Conservation (phyloP, 1,140 invertebrate species). For the Eciton burchellii region DNA sequence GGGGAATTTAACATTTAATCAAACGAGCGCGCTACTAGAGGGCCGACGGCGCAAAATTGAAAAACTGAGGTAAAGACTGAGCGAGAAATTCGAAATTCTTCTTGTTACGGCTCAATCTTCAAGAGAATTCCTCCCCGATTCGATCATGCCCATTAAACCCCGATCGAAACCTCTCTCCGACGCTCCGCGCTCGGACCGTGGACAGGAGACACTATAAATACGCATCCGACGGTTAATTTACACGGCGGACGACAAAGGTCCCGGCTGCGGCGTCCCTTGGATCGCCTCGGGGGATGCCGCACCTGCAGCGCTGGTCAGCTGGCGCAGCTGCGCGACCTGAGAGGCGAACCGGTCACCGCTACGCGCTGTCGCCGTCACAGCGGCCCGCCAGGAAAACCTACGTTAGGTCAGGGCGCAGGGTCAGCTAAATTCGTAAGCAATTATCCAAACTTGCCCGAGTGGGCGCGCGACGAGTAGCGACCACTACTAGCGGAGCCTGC, state of each 20-base stretch:
- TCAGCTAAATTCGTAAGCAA: slow-evolving; percentile 71
- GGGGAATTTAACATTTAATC: too few relatives aligned
- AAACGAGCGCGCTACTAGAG: too few relatives aligned
- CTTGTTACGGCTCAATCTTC: neutral
- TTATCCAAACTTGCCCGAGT: slow-evolving; percentile 68
- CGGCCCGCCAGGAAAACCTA: slow-evolving; percentile 31
- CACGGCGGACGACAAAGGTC: slow-evolving; percentile 52
- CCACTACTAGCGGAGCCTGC: slow-evolving; percentile 59
- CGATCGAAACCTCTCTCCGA: slow-evolving; percentile 5
- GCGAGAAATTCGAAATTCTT: neutral
- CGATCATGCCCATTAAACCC: neutral
- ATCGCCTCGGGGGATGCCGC: slow-evolving; percentile 43
- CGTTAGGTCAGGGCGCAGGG: slow-evolving; percentile 15
- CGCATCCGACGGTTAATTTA: slow-evolving; percentile 56
- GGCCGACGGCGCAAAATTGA: too few relatives aligned
- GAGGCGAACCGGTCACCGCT: neutral
- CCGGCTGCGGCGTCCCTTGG: slow-evolving; percentile 34
- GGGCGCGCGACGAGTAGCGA: slow-evolving; percentile 43
- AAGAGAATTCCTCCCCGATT: neutral
- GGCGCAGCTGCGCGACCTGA: slow-evolving; percentile 27
- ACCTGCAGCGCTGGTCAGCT: slow-evolving; percentile 36
- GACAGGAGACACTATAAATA: slow-evolving; percentile 54
- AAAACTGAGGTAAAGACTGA: too few relatives aligned
- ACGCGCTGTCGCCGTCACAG: slow-evolving; percentile 42
- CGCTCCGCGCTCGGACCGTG: neutral